These are phyloP conservation scores for Drosophila nr. fundita DNA, from an alignment of 2,888 invertebrate species.

Conservation along the genomic window DNA sequence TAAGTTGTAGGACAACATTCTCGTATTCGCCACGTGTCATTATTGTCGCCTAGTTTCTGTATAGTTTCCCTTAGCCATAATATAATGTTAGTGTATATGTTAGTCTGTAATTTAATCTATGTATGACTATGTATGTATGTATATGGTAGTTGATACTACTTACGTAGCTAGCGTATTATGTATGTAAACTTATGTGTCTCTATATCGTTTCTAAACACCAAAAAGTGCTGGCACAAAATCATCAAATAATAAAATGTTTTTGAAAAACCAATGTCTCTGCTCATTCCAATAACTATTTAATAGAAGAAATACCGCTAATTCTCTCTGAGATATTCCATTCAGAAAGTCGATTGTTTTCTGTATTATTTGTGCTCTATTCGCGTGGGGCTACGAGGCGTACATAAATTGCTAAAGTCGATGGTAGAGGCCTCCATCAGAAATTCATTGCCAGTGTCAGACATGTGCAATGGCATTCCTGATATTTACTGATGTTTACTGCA, in stretches of 20 bases:
- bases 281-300: not conserved
- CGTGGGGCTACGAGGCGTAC: not conserved
- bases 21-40: conserved; percentile 55
- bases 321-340: not conserved
- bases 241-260: conserved; percentile 69
- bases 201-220: conserved; percentile 80
- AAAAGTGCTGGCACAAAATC: conserved; percentile 84
- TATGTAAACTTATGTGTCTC: conserved; percentile 60
- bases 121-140: conserved; percentile 42
- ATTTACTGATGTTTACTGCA: conserved; percentile 56
- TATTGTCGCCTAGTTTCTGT: conserved; percentile 57
- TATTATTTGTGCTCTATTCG: not conserved
- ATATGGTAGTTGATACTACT: conserved; percentile 26
- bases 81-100: conserved; percentile 38
- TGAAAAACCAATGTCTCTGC: conserved; percentile 57
- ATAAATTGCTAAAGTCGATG: conserved; percentile 5
- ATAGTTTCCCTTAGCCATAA: conserved; percentile 59
- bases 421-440: conserved; percentile 23
- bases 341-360: not conserved
- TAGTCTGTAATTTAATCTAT: conserved; percentile 33
- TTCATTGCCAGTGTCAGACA: conserved; percentile 51
- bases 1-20: conserved; percentile 58
- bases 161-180: conserved; percentile 56
- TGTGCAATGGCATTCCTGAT: conserved; percentile 43
- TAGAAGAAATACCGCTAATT: not conserved